These are phyloP conservation scores for Cosmorhoe ocellata DNA, from an alignment of 2,888 invertebrate genomes.

Conservation along the genomic window DNA sequence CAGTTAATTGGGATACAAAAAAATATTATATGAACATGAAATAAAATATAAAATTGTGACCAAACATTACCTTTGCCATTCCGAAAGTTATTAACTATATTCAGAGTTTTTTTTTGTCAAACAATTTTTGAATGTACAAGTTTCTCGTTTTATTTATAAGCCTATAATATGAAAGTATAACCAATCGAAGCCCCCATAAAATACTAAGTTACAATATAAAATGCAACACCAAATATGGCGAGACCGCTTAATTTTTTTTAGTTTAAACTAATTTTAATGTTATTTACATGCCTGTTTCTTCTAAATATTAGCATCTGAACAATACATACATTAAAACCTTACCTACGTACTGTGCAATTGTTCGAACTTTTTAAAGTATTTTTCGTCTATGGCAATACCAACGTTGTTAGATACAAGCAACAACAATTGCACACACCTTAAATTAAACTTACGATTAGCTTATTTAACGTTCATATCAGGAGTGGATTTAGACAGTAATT, in stretches of 20 bases:
- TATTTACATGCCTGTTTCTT: slow-evolving; percentile 79
- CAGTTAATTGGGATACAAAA: not conserved
- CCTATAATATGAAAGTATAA: slow-evolving; percentile 19
- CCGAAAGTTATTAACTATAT: not conserved
- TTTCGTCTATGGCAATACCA: slow-evolving; percentile 52
- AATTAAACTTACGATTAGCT: slow-evolving; percentile 64
- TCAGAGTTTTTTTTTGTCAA: not conserved
- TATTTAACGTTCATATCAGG: slow-evolving; percentile 57
- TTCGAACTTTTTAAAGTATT: slow-evolving; percentile 51
- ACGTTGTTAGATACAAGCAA: slow-evolving; percentile 48
- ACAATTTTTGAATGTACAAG: not conserved
- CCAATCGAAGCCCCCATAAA: slow-evolving; percentile 50
- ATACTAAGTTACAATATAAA: slow-evolving; percentile 58
- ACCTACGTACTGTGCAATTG: slow-evolving; percentile 76
- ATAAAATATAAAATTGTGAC: slow-evolving; percentile 23
- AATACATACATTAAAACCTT: slow-evolving; percentile 81
- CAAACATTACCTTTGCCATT: slow-evolving; percentile 1
- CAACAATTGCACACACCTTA: slow-evolving; percentile 76
- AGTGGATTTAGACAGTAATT: slow-evolving; percentile 78
- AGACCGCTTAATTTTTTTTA: slow-evolving; percentile 41
- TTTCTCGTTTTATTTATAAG: too few species aligned
- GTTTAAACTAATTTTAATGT: slow-evolving; percentile 49
- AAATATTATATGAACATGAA: not conserved
- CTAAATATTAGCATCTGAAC: slow-evolving; percentile 82
- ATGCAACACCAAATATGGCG: slow-evolving; percentile 64